Evolutionary conservation across 2,797 vertebrate species (phyloP).

Genomic region (Protonibea diacanthus): DNA sequence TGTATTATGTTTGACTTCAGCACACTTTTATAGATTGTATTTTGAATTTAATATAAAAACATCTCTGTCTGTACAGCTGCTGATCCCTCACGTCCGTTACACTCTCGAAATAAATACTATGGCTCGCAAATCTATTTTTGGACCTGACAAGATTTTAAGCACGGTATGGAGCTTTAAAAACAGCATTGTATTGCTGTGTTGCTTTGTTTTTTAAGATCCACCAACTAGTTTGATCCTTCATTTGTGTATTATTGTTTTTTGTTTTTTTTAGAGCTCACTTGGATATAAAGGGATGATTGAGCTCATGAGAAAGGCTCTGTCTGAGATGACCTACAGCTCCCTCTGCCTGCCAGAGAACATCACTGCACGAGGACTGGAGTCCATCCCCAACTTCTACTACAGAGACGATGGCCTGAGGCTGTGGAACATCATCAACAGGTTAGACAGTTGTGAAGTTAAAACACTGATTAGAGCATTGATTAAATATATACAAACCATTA

Average conservation of each 20-base stretch:
- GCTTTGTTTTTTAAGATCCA: neutral
- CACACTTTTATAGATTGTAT: neutral
- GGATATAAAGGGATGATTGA: neutral
- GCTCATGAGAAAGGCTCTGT: neutral
- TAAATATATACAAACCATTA: too few relatives aligned
- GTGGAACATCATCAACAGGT: constrained; percentile 76
- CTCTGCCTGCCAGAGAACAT: constrained; percentile 62
- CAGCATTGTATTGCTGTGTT: neutral
- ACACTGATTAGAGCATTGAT: too few relatives aligned
- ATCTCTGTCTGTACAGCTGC: constrained; percentile 3
- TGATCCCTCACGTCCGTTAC: neutral
- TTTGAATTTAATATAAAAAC: neutral
- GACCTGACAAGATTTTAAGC: neutral
- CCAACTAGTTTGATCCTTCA: too few relatives aligned
- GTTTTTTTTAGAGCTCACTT: constrained; percentile 3
- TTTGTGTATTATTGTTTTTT: too few relatives aligned
- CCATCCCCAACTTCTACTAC: constrained; percentile 82
- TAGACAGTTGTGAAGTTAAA: neutral
- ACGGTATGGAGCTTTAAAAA: neutral
- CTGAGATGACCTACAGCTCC: constrained; percentile 8
- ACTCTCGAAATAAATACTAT: neutral
- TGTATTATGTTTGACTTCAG: neutral
- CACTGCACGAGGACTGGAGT: constrained; percentile 76
- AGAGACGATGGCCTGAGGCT: constrained; percentile 82
- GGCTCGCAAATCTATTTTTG: neutral